Conservation (phyloP, 1,140 invertebrate genomes). For the Trichomalopsis sarcophagae region DNA sequence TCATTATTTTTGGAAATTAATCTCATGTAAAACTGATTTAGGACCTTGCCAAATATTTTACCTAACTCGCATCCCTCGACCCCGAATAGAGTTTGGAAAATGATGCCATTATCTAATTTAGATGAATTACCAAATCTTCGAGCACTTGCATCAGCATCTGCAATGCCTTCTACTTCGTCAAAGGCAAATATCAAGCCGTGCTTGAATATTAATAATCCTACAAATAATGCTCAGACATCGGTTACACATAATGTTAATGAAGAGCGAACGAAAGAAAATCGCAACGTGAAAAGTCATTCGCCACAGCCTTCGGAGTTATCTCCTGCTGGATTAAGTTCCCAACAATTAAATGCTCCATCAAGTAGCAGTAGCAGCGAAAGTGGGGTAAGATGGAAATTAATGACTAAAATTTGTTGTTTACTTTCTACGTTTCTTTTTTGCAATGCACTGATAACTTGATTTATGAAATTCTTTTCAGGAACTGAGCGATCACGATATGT, state of each 20-base stretch:
- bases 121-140: slow-evolving; percentile 60
- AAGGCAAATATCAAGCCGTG: slow-evolving; percentile 61
- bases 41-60: slow-evolving; percentile 61
- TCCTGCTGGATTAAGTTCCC: slow-evolving; percentile 63
- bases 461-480: slow-evolving; percentile 73
- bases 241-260: slow-evolving; percentile 53
- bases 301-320: slow-evolving; percentile 63
- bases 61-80: slow-evolving; percentile 44
- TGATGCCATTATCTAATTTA: slow-evolving; percentile 62
- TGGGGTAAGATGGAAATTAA: slow-evolving; percentile 63
- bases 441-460: background rate
- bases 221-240: slow-evolving; percentile 52
- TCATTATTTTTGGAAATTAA: background rate
- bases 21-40: slow-evolving; percentile 35
- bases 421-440: slow-evolving; percentile 41
- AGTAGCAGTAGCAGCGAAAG: slow-evolving; percentile 74
- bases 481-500: slow-evolving; percentile 82
- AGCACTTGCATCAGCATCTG: slow-evolving; percentile 60
- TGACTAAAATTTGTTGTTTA: slow-evolving; percentile 22
- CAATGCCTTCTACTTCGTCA: slow-evolving; percentile 59
- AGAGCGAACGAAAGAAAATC: slow-evolving; percentile 58
- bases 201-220: slow-evolving; percentile 51
- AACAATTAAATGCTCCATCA: slow-evolving; percentile 66
- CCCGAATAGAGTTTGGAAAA: slow-evolving; percentile 57
- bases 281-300: slow-evolving; percentile 52